These are phyloP conservation scores for Pangasius sanitwongsei DNA, from an alignment of 2,797 vertebrate species.

Conservation along the genomic window DNA sequence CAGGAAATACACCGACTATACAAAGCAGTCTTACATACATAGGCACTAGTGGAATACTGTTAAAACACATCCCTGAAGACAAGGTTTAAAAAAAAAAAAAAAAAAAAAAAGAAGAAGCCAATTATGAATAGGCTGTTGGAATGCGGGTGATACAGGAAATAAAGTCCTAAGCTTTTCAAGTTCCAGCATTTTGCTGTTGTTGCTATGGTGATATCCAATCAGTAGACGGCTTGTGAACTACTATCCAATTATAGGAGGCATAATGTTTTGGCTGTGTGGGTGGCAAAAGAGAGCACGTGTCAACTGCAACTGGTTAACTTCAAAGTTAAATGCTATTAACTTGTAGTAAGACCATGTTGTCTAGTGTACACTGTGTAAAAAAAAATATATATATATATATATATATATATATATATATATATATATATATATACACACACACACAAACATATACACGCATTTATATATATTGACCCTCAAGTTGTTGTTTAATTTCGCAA, in stretches of 20 bases:
- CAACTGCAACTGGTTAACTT: not conserved
- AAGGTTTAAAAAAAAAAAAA: too few species aligned
- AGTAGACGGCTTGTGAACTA: not conserved
- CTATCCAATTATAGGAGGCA: not conserved
- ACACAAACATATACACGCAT: rapidly evolving
- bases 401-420: too few species aligned
- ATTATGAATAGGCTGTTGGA: not conserved
- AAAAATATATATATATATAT: too few species aligned
- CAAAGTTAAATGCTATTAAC: not conserved
- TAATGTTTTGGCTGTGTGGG: not conserved
- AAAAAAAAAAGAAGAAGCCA: not conserved
- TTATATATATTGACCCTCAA: too few species aligned
- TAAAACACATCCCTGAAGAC: not conserved
- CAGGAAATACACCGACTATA: not conserved
- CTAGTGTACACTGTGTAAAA: not conserved
- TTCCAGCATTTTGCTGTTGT: not conserved
- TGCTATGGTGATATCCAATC: conserved; percentile 6
- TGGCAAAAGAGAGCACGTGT: not conserved
- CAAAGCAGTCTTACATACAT: not conserved
- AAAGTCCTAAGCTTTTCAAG: not conserved
- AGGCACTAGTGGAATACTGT: not conserved
- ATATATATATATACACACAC: too few species aligned
- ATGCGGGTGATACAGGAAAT: not conserved
- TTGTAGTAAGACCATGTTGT: not conserved
- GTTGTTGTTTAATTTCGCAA: too few species aligned